Evolutionary conservation across 2,797 vertebrate genomes (phyloP).

Genomic region (Ambastaia sidthimunki): DNA sequence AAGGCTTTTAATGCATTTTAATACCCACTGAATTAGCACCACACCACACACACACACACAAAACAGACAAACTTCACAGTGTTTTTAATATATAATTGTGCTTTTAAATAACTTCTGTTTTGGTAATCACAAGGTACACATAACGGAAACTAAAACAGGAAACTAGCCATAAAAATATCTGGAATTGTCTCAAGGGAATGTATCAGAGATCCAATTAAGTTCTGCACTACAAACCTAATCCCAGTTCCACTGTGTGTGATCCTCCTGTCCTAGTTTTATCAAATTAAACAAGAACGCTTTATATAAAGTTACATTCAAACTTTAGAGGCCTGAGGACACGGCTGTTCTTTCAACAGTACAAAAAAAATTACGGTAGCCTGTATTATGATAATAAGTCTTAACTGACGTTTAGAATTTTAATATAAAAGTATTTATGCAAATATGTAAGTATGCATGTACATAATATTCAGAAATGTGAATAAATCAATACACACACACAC

Average conservation of each 20-base stretch:
- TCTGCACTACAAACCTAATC: slow-evolving; percentile 77
- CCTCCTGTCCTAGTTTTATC: slow-evolving; percentile 69
- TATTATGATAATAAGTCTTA: not conserved
- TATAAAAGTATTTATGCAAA: too few species aligned
- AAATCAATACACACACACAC: not conserved
- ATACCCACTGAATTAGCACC: not conserved
- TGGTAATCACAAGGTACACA: slow-evolving; percentile 10
- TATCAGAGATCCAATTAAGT: slow-evolving; percentile 60
- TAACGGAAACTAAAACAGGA: slow-evolving; percentile 25
- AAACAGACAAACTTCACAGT: not conserved
- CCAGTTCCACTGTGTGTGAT: slow-evolving; percentile 64
- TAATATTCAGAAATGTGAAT: too few species aligned
- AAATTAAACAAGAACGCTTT: slow-evolving; percentile 32
- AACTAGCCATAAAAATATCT: not conserved
- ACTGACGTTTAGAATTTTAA: too few species aligned
- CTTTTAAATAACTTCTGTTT: slow-evolving; percentile 10
- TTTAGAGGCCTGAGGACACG: slow-evolving; percentile 51
- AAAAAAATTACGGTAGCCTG: not conserved
- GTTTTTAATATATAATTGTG: not conserved
- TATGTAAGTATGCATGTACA: too few species aligned
- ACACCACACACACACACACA: too few species aligned
- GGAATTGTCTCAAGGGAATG: slow-evolving; percentile 54
- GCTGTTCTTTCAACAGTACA: slow-evolving; percentile 20
- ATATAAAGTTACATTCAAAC: slow-evolving; percentile 40
- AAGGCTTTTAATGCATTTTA: not conserved